Evolutionary conservation across 2,797 vertebrate species (phyloP).

Genomic region (Meda fulgida): DNA sequence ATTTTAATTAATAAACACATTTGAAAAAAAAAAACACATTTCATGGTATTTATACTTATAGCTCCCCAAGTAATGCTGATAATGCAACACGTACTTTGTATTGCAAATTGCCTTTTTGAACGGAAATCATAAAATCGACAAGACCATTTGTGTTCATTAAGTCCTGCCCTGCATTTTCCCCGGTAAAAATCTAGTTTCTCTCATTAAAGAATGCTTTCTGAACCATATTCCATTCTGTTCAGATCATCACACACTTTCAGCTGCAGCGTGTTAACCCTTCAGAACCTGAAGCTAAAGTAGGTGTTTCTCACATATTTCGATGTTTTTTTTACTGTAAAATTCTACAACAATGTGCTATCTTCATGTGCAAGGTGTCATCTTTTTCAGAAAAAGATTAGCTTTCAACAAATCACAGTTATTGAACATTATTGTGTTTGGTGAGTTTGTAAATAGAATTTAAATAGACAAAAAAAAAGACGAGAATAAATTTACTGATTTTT

Average conservation of each 20-base stretch:
- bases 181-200: not conserved
- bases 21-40: not conserved
- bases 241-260: constrained; percentile 9
- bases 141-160: not conserved
- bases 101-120: not conserved
- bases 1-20: too few relatives aligned
- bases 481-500: too few relatives aligned
- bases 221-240: not conserved
- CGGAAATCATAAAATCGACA: not conserved
- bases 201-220: not conserved
- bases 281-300: too few relatives aligned
- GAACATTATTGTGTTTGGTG: too few relatives aligned
- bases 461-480: too few relatives aligned
- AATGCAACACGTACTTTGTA: not conserved
- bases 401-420: too few relatives aligned
- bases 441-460: too few relatives aligned
- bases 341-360: too few relatives aligned
- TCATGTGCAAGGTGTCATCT: too few relatives aligned
- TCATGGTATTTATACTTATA: not conserved
- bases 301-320: too few relatives aligned
- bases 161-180: not conserved
- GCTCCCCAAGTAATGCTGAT: not conserved
- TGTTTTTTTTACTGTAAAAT: too few relatives aligned
- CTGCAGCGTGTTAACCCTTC: not conserved
- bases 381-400: too few relatives aligned